Base-by-base conservation (phyloP, 1,140 invertebrate species). In the Drosophila lowei region DNA sequence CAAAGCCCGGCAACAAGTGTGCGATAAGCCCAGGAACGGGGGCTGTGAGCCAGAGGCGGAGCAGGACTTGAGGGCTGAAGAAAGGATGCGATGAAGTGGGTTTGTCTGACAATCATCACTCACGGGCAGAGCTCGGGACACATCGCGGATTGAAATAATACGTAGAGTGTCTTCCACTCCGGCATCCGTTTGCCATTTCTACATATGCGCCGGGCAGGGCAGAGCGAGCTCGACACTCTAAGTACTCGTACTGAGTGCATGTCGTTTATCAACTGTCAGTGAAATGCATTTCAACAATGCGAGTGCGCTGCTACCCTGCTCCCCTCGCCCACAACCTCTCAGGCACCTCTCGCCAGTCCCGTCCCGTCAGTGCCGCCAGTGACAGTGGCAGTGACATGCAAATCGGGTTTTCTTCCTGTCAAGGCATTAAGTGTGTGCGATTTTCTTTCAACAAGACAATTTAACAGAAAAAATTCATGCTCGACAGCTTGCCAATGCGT, bases 391-490 rank as follows among this genome's bases (percentile, higher is more conserved):
- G 68, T 58, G 72, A 58, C 68, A 81, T 85, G 81, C 73, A 85
- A 85, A 85, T 85, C 77, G 81, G 67, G 67, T 86, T 86, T 74
- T 59, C 72, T 63, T 30, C 9, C 52, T 68, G 66, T 53, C 66
- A 48, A 52, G 67, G 62, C 80, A 86, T 80, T 79, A 84, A 85
- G 80, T 86, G 81, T 80, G 57, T 85, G 80, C 81, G 81, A 85
- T 81, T 85, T 85, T 80, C 78, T 72, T 77, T 81, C 81, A 88
- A 85, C 81, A 74, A 77, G 77, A 85, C 81, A 85, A 85, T 85
- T 85, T 85, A 85, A 86, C 66, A 72, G 72, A 85, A 77, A 77
- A 85, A 81, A 85, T 77, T 53, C 80, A 86, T 80, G 76, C 81
- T 68, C 75, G 81, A 85, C 81, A 85, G 80, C 66, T 65, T 65